Conservation (phyloP, 2,113 vertebrate genomes). For the Butorides virescens region DNA sequence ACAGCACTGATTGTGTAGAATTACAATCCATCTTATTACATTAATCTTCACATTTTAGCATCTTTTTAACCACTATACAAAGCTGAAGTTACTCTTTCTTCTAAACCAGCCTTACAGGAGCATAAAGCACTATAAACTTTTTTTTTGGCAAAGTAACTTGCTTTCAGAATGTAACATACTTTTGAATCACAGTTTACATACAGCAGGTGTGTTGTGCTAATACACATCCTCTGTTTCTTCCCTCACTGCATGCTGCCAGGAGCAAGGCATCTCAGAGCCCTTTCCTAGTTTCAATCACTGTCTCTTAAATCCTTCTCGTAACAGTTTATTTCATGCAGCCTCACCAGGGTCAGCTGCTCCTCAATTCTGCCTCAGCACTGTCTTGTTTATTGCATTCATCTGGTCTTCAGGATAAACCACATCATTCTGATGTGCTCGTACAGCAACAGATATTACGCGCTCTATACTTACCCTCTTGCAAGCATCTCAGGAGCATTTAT, state of each 20-base stretch:
- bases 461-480: neutral
- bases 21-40: conserved; percentile 24
- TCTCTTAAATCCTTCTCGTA: neutral
- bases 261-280: neutral
- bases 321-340: neutral
- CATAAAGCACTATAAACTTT: neutral
- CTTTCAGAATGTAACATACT: neutral
- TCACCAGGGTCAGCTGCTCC: neutral
- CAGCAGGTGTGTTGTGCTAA: neutral
- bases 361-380: conserved; percentile 4
- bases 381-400: conserved; percentile 13
- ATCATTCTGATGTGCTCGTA: neutral
- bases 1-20: conserved; percentile 35
- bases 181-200: neutral
- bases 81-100: neutral
- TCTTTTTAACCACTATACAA: neutral
- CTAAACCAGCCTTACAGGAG: neutral
- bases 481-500: neutral
- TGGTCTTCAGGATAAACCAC: conserved; percentile 1
- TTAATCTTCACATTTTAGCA: conserved; percentile 30
- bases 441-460: neutral
- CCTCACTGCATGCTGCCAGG: neutral
- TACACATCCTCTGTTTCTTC: neutral
- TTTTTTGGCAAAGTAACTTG: conserved; percentile 35
- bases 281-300: neutral